Evolutionary conservation across 1,140 invertebrate species (phyloP), one percentile per base, ranked within the genome.

Genomic region (Lutraria rhynchaena): DNA sequence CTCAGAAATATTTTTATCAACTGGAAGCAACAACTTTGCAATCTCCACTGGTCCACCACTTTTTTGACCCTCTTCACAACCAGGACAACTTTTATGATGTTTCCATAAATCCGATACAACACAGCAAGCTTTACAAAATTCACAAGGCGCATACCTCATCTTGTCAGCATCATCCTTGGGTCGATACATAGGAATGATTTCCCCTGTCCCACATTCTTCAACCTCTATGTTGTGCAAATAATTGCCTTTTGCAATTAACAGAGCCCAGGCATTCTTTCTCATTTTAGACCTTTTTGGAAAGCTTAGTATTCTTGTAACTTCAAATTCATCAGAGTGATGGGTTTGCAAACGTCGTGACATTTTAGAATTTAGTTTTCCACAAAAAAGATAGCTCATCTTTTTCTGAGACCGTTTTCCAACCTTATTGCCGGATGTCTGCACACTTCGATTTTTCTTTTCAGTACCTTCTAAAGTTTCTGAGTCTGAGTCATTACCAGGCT

Each of bases 81-180:
- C 5, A 3, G 63, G 63, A 24, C 63, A 67, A 19, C 3, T 24
- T 46, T 67, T 67, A 9, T 67, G 63, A 31, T 67, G 63, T 41
- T 37, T 67, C 63, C 63, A 67, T 11, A 67, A 24, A 41, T n/a
- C 33, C 13, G 63, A 3, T 9, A 9, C 3, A 35, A 67, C 63
- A 67, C 35, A 7, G 2, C 44, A 3, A n/a, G 63, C 33, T 15
- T 41, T 41, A n/a, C 63, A 67, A 22, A 67, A 67, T 22, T 67
- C 63, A 67, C 63, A 67, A 41, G 63, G 41, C 11, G 44, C 13
- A 67, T 67, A 67, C 44, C 44, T 37, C 44, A 19, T 67, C 3
- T 24, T 17, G n/a, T 67, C n/a, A 4, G 13, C 44, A 19, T 3
- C 3, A 22, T 37, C 44, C 22, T n/a, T 37, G 3, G 31, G n/a